Evolutionary conservation across 2,113 vertebrate genomes (phyloP), one percentile per base, ranked within the genome.

Genomic region (Tyto alba): DNA sequence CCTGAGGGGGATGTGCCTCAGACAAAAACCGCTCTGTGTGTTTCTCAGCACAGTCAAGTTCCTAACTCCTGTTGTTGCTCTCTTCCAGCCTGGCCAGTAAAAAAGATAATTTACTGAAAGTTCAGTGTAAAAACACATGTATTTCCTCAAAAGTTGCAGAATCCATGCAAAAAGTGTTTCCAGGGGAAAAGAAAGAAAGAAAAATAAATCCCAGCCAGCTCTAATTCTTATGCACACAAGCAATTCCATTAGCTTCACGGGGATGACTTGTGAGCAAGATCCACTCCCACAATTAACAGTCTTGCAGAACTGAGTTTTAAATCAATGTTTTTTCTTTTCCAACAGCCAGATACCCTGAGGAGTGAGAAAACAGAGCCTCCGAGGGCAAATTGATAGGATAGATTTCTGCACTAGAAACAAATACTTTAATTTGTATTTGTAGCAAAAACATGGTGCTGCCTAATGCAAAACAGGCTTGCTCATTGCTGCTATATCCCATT

Each of bases 401-500:
- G 86, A 89, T 93, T 93, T 92, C 66, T 87, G 41, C 59, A 22
- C 55, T 66, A 69, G 89, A 89, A 95, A 89, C 34, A 90, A 90
- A 92, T 60, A 50, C 43, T 78, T 94, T 81, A 84, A 93, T 96
- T 92, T 94, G 52, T 78, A 73, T 78, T 85, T 89, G 50, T 62
- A 76, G 55, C 38, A 91, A 87, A 93, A 87, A 30, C 52, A 71
- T 75, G 43, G 17, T 55, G 18, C 48, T 92, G 64, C 25, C 52
- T 91, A 57, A 90, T 67, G 36, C 30, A 91, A 87, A 92, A 34
- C 18, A 91, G 16, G 7, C 40, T 48, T 72, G 10, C 62, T 92
- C 53, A 53, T 94, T 84, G 90, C 78, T 72, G 26, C 6, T 82
- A 4, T 71, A 67, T 56, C 90, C 66, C 81, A 68, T 43, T 34